Evolutionary conservation across 2,888 invertebrate species (phyloP), one percentile per base, ranked within the genome.

Genomic region (Nomada fabriciana): DNA sequence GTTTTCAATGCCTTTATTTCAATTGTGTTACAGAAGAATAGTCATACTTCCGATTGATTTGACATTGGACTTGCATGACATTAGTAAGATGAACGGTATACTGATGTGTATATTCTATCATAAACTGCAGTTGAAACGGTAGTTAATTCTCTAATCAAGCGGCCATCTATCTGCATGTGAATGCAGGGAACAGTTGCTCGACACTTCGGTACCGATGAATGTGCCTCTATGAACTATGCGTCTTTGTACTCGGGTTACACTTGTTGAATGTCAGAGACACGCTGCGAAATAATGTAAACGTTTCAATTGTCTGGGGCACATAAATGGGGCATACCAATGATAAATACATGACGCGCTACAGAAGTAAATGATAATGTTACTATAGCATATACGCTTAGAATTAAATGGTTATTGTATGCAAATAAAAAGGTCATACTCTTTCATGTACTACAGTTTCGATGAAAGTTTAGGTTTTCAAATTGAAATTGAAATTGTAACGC

Each of bases 71-170:
- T 53, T 53, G 36, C 13, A 10, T 36, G 20, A 20, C 47, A 52
- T 15, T 18, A 11, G 55, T 53, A 75, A 65, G 70, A 60, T 25
- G 65, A 52, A 63, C 18, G 15, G 64, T 23, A n/a, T 57, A 9
- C 52, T 15, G 71, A 42, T 55, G 55, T 63, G 23, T 29, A 74
- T 69, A 75, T 78, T 80, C 60, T 23, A 36, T 25, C 11, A 36
- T 29, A 42, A 59, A 70, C 29, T 36, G 36, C 1, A 76, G 71
- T 69, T 80, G 84, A 82, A 82, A 67, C 76, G 78, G 64, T 61
- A 85, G 83, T 87, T 86, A 85, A 86, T 88, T 87, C 89, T 88
- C 84, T 87, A 90, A 90, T 89, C 89, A 87, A 88, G 84, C 83
- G 65, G 79, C 80, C 76, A 86, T 88, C 86, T 83, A 90, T 89